Conservation (phyloP, 2,113 vertebrate species). For the Centrocercus urophasianus region DNA sequence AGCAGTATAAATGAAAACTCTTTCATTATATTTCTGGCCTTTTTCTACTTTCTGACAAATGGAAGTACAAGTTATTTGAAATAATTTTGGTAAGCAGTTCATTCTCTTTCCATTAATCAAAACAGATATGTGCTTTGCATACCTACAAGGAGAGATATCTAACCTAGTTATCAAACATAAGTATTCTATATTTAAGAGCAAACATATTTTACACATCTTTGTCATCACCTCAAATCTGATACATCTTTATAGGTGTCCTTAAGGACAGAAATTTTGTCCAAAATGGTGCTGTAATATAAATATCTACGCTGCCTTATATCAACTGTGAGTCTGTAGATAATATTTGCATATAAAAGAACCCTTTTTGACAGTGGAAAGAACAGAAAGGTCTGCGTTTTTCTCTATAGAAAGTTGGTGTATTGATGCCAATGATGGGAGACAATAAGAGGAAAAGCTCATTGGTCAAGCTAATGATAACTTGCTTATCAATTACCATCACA, state of each 20-base stretch:
- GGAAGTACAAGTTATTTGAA: background rate
- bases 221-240: background rate
- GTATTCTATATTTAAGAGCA: background rate
- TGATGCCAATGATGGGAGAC: background rate
- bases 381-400: background rate
- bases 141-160: background rate
- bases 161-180: background rate
- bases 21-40: background rate
- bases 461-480: background rate
- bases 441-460: background rate
- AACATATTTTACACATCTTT: background rate
- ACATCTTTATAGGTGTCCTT: background rate
- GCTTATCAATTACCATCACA: background rate
- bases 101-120: background rate
- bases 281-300: background rate
- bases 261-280: background rate
- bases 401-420: background rate
- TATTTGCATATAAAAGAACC: background rate
- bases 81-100: background rate
- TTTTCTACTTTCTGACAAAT: background rate
- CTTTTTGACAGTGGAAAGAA: background rate
- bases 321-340: background rate
- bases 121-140: background rate
- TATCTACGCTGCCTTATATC: background rate
- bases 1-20: background rate